A percentile compares a stretch with the other conserved stretches of the same genome.
Evolutionary conservation across 2,113 vertebrate genomes (phyloP).

Genomic region (Hymenochirus boettgeri): DNA sequence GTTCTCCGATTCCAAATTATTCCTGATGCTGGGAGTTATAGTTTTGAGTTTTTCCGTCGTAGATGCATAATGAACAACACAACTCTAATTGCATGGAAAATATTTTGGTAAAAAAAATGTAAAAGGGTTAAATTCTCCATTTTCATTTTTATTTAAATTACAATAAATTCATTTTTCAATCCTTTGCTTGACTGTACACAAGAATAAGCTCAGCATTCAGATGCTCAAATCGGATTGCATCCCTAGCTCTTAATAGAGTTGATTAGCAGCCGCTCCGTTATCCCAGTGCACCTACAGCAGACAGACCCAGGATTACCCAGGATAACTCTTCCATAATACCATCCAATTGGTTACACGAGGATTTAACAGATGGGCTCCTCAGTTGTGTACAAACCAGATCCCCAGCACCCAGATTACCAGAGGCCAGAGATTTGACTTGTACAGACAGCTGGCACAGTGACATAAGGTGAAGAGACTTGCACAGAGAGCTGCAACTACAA

Average conservation of each 20-base stretch:
- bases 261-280: slow-evolving; percentile 88
- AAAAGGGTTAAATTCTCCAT: no score
- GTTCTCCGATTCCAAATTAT: no score
- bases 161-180: not conserved
- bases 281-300: slow-evolving; percentile 80
- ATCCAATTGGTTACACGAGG: slow-evolving; percentile 84
- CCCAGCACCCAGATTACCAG: slow-evolving; percentile 32
- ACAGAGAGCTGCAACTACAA: fast-evolving
- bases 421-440: slow-evolving; percentile 35
- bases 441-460: not conserved
- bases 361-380: slow-evolving; percentile 79
- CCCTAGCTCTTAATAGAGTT: slow-evolving; percentile 92
- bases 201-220: slow-evolving; percentile 20
- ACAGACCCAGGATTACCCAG: slow-evolving; percentile 72
- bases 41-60: no score
- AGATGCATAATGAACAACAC: no score
- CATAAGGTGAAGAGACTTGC: slow-evolving; percentile 12
- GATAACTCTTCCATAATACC: slow-evolving; percentile 76
- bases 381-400: slow-evolving; percentile 30
- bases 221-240: slow-evolving; percentile 82
- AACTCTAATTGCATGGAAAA: no score
- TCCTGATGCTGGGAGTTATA: not conserved
- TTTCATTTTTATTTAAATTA: no score
- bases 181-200: not conserved
- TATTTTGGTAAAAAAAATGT: no score